Evolutionary conservation across 2,113 vertebrate genomes (phyloP), one percentile per base, ranked within the genome.

Genomic region (Ochotona princeps): DNA sequence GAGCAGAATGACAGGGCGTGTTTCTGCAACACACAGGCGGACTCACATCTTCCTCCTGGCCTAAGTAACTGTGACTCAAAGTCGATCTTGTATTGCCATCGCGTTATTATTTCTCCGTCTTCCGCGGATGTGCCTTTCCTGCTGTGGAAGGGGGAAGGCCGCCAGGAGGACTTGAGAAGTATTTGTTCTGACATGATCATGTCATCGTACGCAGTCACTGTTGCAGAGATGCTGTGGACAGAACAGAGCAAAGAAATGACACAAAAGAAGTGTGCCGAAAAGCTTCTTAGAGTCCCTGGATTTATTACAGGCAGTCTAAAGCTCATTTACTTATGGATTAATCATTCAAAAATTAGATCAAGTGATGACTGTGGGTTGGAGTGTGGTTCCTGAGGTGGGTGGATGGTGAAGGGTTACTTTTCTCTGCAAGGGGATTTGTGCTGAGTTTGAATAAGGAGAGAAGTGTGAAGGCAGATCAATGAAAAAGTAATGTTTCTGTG

Each of bases 51-150:
- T 84, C 85, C 89, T 83, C 75, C 76, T 92, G 75, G 66, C 47
- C 66, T 84, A 89, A 83, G 30, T 21, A 73, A 38, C 76, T 94
- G 8, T 89, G 94, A 92, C 92, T 93, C 92, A 57, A 93, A 93
- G 90, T 92, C 57, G 6, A 23, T 90, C 44, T 93, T 28, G 74
- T 35, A 35, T 61, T 90, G 35, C 65, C 65, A 21, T 51, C 54
- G 65, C 32, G 4, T 92, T 87, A 49, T 89, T 78, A 83, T 84
- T 89, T 92, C 47, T 74, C 60, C 82, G 63, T 94, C 82, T 88
- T 78, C 25, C 26, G 65, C 4, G 23, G 70, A 30, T 79, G 89
- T 49, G 54, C 83, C 30, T 87, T 94, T 35, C 79, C 83, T 63
- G 17, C 30, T 6, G 3, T 65, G 67, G 38, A 83, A 78, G 60